Evolutionary conservation across 2,888 invertebrate species (phyloP).

Genomic region (Congeria kusceri): DNA sequence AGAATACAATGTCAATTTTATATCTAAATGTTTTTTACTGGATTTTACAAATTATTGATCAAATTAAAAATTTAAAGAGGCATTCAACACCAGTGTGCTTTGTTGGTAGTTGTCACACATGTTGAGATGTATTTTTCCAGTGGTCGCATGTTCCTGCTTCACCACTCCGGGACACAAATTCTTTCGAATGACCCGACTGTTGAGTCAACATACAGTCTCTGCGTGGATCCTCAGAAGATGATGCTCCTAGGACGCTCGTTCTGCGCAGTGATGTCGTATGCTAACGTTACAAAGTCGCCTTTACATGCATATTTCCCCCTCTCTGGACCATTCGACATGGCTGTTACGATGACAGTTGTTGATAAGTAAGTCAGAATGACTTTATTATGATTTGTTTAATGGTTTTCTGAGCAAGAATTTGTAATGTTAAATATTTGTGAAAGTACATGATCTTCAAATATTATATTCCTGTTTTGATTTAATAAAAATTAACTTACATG

Average conservation of each 20-base stretch:
- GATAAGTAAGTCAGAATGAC: conserved; percentile 51
- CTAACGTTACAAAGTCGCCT: conserved; percentile 54
- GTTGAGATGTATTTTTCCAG: conserved; percentile 32
- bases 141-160: conserved; percentile 41
- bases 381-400: too few species aligned
- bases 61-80: too few species aligned
- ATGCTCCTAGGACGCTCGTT: conserved; percentile 46
- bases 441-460: too few species aligned
- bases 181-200: conserved; percentile 38
- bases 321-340: conserved; percentile 65
- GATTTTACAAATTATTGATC: too few species aligned
- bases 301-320: conserved; percentile 68
- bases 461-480: too few species aligned
- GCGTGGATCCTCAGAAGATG: conserved; percentile 20
- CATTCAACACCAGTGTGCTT: too few species aligned
- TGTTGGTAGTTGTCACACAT: neutral
- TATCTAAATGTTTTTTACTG: too few species aligned
- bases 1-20: too few species aligned
- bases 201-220: conserved; percentile 37
- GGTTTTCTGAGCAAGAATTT: too few species aligned
- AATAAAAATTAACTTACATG: too few species aligned
- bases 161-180: conserved; percentile 29
- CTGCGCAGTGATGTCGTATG: conserved; percentile 48
- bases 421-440: too few species aligned
- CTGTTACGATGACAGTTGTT: conserved; percentile 24